Evolutionary conservation across 2,797 vertebrate species (phyloP), one percentile per base, ranked within the genome.

Genomic region (Euphonia xanthogaster): DNA sequence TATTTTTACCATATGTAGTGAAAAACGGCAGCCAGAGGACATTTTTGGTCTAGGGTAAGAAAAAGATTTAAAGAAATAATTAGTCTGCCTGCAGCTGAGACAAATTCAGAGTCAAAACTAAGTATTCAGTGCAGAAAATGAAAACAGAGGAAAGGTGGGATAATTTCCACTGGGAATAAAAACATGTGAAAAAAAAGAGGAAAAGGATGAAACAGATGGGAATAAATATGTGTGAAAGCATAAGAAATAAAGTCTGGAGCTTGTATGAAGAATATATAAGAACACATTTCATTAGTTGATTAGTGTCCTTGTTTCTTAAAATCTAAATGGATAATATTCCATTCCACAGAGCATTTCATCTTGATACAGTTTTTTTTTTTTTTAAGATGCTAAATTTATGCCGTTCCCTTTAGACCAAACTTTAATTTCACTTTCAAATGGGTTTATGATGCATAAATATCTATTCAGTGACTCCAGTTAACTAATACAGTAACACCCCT

Each of bases 401-500:
- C 40, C 8, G 18, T 83, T 79, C 21, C 24, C 10, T 21, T 47
- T 70, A 80, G 40, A 16, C 31, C 71, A 87, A 62, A 71, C 27
- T 44, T 93, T 55, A 78, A 53, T 89, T 95, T 93, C 20, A 71
- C 44, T 74, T 86, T 86, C 55, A 94, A 91, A 60, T 67, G 37
- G 17, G 2, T 62, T 89, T 84, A 62, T 63, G 40, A 33, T 77
- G 31, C n/a, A 23, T 66, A 76, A 76, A 51, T 83, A 10, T 24
- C 45, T 80, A 27, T 71, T 23, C 51, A 77, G 30, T 86, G 24
- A 62, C 31, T 89, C 28, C 28, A 77, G n/a, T 44, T 63, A 76
- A 10, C 17, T n/a, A 28, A 47, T 31, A 63, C 10, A 42, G 24
- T 66, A 77, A 86, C 37, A 74, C 5, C 13, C 28, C 40, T 68